Conservation (phyloP, 2,113 vertebrate species). For the Potamarius usumacintae region DNA sequence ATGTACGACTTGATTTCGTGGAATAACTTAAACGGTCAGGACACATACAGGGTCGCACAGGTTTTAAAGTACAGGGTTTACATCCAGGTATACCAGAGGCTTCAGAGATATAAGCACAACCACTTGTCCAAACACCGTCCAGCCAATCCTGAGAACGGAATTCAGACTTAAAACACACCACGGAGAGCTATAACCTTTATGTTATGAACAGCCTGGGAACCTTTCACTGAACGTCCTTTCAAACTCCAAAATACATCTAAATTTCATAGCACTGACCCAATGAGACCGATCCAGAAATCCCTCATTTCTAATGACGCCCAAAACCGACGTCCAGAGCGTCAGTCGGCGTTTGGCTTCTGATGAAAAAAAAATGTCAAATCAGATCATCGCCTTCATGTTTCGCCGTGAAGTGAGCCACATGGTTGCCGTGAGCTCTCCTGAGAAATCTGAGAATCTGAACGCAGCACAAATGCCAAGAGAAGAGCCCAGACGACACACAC, state of each 20-base stretch:
- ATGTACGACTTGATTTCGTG: no score
- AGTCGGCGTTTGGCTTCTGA: constrained; percentile 44
- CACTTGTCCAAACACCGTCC: constrained; percentile 37
- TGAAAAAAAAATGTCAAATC: constrained; percentile 17
- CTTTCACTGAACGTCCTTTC: constrained; percentile 29
- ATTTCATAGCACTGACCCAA: background rate
- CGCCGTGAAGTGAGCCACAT: constrained; percentile 30
- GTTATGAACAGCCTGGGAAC: constrained; percentile 39
- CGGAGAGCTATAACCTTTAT: constrained; percentile 42
- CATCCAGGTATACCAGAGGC: constrained; percentile 17
- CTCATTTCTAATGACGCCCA: background rate
- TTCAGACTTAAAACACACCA: constrained; percentile 36
- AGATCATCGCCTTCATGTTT: constrained; percentile 46
- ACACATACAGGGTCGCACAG: background rate
- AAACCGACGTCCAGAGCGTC: background rate
- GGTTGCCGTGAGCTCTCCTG: background rate
- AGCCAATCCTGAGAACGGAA: background rate
- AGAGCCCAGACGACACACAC: background rate
- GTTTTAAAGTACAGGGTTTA: constrained; percentile 19
- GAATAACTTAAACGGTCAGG: no score
- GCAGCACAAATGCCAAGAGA: background rate
- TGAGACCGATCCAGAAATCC: background rate
- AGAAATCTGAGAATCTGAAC: constrained; percentile 28
- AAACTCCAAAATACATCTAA: background rate
- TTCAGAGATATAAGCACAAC: constrained; percentile 2